Base-by-base conservation (phyloP, 2,888 invertebrate genomes). In the Entomobrya proxima region DNA sequence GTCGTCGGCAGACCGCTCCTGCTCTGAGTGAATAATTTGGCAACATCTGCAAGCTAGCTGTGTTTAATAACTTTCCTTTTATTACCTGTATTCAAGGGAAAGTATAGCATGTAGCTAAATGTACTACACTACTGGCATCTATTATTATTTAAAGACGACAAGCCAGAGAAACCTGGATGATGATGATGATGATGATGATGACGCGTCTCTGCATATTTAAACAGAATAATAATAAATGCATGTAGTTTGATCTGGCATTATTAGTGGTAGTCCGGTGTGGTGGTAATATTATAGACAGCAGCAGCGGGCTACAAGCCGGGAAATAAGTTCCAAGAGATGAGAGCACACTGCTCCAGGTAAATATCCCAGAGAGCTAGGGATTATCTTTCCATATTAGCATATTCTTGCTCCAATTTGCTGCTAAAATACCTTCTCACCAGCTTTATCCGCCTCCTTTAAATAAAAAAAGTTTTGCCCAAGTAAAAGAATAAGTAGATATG, bases 311-410 rank as follows among this genome's bases (percentile, higher is more conserved):
- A n/a, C n/a, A n/a, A 21, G 72, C 30, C 15, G 30, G 18, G 30
- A 50, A 72, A 47, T 55, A 55, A 75, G 37, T 30, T 55, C 37
- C 24, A 72, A n/a, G 24, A 47, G 44, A 47, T 69, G 69, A 40
- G 40, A 40, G 58, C 44, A 40, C 6, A n/a, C 4, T 5, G 67
- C 18, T 47, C 27, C 27, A 67, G 67, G 79, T 67, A 79, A 79
- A 52, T 35, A 67, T 67, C 67, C 79, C 47, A 47, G 67, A 79
- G 79, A 79, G 79, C 32, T 67, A 35, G 30, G 35, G 52, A 79
- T 79, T 67, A 79, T 79, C 50, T 77, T 32, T 50, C 35, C 32
- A 30, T 77, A 61, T 77, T 79, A 79, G 52, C 67, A 44, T 47
- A 21, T 35, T 67, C 67, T 47, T 30, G 32, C 7, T n/a, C 27